Evolutionary conservation across 2,888 invertebrate genomes (phyloP).

Genomic region (Pomacea canaliculata): DNA sequence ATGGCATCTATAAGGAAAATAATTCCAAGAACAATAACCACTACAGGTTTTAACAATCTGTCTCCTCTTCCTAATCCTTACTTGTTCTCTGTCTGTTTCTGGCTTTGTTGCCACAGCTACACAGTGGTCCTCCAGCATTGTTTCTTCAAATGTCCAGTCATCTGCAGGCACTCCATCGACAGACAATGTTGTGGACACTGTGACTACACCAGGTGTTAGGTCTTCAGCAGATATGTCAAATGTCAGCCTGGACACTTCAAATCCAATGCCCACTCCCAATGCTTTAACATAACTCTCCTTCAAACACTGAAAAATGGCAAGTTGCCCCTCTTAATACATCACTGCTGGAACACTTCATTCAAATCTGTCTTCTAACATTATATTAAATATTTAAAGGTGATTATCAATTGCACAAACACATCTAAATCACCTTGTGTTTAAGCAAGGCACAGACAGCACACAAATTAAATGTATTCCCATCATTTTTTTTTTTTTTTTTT

Average conservation of each 20-base stretch:
- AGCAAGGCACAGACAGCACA: too few species aligned
- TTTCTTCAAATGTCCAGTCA: conserved; percentile 88
- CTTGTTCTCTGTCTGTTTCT: not conserved
- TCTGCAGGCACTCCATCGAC: conserved; percentile 74
- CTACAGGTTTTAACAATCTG: too few species aligned
- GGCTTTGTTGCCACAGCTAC: conserved; percentile 77
- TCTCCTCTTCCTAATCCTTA: not conserved
- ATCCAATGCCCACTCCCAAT: conserved; percentile 85
- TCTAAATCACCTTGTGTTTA: too few species aligned
- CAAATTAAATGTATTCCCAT: too few species aligned
- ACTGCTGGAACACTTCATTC: too few species aligned
- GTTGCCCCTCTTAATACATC: too few species aligned
- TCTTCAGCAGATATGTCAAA: conserved; percentile 74
- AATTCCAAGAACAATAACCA: too few species aligned
- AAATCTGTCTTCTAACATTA: too few species aligned
- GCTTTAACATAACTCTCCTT: conserved; percentile 97
- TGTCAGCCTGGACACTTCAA: conserved; percentile 82
- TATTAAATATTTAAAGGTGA: too few species aligned
- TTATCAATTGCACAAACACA: too few species aligned
- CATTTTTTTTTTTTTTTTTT: too few species aligned
- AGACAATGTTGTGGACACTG: conserved; percentile 78
- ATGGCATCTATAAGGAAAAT: too few species aligned
- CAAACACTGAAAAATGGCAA: conserved; percentile 76
- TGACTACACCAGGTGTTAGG: conserved; percentile 26
- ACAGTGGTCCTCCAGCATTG: conserved; percentile 80